Evolutionary conservation across 2,888 invertebrate genomes (phyloP).

Genomic region (Vandiemenella viatica): DNA sequence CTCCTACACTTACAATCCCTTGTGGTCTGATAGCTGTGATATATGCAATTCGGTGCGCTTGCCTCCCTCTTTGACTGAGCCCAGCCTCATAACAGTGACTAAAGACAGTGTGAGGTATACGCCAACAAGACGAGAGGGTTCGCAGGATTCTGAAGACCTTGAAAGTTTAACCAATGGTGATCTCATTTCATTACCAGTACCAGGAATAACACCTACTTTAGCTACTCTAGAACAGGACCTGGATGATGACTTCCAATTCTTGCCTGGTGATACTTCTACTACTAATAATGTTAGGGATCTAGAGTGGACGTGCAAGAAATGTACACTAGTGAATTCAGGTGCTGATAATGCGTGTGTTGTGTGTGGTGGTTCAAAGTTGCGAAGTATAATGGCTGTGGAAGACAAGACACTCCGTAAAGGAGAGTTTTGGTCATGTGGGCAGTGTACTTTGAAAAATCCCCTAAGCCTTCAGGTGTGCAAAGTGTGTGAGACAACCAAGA

Average conservation of each 20-base stretch:
- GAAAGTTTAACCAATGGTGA: conserved; percentile 11
- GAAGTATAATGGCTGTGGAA: conserved; percentile 44
- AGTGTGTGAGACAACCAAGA: conserved; percentile 52
- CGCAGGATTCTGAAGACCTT: conserved; percentile 7
- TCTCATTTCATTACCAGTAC: conserved; percentile 6
- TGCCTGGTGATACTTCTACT: conserved; percentile 23
- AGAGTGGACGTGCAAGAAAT: conserved; percentile 75
- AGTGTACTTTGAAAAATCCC: conserved; percentile 71
- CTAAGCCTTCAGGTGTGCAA: conserved; percentile 49
- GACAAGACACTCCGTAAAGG: conserved; percentile 55
- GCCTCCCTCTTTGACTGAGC: conserved; percentile 45
- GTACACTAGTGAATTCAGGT: conserved; percentile 68
- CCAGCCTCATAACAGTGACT: conserved; percentile 55
- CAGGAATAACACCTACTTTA: conserved; percentile 36
- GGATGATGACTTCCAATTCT: conserved; percentile 51
- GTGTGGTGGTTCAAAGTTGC: conserved; percentile 70
- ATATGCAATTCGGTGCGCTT: conserved; percentile 57
- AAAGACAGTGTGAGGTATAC: conserved; percentile 28
- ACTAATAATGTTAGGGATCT: conserved; percentile 17
- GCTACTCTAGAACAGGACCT: conserved; percentile 52
- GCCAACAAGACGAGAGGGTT: conserved; percentile 25
- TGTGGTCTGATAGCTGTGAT: conserved; percentile 65
- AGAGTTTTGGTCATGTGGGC: conserved; percentile 64
- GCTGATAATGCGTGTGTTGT: conserved; percentile 62
- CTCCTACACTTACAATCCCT: conserved; percentile 74